Percentiles rank a stretch among this genome's conserved stretches.
phyloP scores from a whole-genome alignment of 1,140 invertebrate genomes.

The Drosophila trapezifrons region DNA sequence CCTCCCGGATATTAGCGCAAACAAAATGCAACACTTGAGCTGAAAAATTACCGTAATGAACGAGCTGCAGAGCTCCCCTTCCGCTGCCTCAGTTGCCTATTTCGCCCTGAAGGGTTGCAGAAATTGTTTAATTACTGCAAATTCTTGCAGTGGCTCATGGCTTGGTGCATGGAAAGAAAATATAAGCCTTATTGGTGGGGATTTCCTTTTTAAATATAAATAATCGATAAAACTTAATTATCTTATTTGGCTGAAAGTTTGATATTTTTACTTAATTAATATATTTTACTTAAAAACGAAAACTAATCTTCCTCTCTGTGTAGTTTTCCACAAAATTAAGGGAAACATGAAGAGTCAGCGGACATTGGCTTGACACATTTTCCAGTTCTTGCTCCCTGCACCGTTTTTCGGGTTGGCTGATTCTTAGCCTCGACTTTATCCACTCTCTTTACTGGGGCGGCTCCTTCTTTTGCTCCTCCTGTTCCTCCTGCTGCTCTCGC shows the following conservation, averaged over 20 bases:
- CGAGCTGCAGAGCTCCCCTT: slow-evolving; percentile 45
- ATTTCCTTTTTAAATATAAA: not conserved
- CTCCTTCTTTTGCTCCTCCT: not conserved
- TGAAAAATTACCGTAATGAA: slow-evolving; percentile 81
- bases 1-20: slow-evolving; percentile 76
- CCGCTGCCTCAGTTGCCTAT: not conserved
- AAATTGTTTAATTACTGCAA: slow-evolving; percentile 82
- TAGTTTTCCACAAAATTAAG: not conserved
- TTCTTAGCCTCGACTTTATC: slow-evolving; percentile 43
- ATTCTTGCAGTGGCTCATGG: slow-evolving; percentile 63
- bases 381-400: slow-evolving; percentile 66
- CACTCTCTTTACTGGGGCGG: slow-evolving; percentile 6
- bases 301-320: not conserved
- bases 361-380: slow-evolving; percentile 74
- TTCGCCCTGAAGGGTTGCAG: slow-evolving; percentile 54
- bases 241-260: too few species aligned
- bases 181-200: too few species aligned
- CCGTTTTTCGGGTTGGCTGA: slow-evolving; percentile 72
- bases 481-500: not conserved
- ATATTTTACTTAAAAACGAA: too few species aligned
- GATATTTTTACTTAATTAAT: too few species aligned
- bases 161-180: slow-evolving; percentile 12
- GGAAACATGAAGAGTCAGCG: slow-evolving; percentile 21
- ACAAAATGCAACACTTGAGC: slow-evolving; percentile 82
- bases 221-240: too few species aligned